Evolutionary conservation across 2,888 invertebrate genomes (phyloP).

Genomic region (Ligdia adustata): DNA sequence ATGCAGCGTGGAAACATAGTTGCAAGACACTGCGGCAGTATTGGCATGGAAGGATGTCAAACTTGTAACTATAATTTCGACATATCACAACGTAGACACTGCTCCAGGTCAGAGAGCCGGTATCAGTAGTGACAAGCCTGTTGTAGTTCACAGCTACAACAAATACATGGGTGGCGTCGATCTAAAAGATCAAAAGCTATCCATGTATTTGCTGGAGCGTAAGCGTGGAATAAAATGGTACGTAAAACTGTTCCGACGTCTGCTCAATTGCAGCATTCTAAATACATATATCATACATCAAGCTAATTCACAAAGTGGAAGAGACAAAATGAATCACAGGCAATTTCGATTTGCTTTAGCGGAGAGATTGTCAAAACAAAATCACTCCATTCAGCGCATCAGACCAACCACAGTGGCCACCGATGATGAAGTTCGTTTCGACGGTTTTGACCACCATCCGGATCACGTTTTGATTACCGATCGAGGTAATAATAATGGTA

Average conservation of each 20-base stretch:
- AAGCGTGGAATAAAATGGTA: conserved; percentile 34
- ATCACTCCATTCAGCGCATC: neutral
- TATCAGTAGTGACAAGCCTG: conserved; percentile 6
- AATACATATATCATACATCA: conserved; percentile 19
- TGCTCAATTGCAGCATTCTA: conserved; percentile 30
- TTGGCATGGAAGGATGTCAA: conserved; percentile 30
- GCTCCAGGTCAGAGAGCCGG: conserved; percentile 15
- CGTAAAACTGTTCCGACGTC: conserved; percentile 30
- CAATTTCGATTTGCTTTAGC: conserved; percentile 8
- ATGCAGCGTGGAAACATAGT: too few species aligned
- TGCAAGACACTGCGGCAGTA: conserved; percentile 24
- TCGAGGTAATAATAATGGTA: neutral
- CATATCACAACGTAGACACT: conserved; percentile 11
- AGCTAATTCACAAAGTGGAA: neutral
- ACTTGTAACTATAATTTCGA: conserved; percentile 12
- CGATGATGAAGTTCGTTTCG: neutral
- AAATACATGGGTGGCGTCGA: conserved; percentile 25
- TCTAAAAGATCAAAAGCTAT: too few species aligned
- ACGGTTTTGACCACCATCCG: neutral
- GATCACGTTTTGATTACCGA: conserved; percentile 3
- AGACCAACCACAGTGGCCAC: neutral
- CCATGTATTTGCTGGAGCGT: conserved; percentile 34
- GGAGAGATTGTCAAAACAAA: neutral
- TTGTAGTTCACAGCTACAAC: conserved; percentile 29
- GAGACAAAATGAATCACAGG: conserved; percentile 2